Evolutionary conservation across 2,797 vertebrate genomes (phyloP), one percentile per base, ranked within the genome.

Genomic region (Sebastes diaconus): DNA sequence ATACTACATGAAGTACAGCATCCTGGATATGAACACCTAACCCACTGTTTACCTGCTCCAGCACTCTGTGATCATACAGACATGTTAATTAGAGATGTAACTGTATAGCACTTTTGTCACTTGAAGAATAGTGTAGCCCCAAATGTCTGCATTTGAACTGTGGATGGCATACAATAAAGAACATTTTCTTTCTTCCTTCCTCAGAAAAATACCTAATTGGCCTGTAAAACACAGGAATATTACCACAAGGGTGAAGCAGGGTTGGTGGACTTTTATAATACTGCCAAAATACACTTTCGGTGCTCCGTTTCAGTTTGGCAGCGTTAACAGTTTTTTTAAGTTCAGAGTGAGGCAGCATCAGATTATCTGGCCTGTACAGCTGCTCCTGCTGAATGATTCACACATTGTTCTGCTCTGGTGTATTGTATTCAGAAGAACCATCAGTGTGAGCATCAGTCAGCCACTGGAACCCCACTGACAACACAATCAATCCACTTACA

Each of bases 401-500:
- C 77, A 59, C 34, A 81, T 86, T 90, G 88, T 93, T 89, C 78
- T 84, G 84, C 74, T 81, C 68, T 75, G 61, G 24, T 78, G 68
- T 70, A 68, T 79, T 85, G 79, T 88, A 54, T 66, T 85, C 74
- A 84, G 75, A 70, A 57, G 80, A 83, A 81, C 54, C 85, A 85
- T 89, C 85, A 84, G 71, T 52, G 66, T 81, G 84, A 87, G 78
- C 87, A 88, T 90, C 90, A 85, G 75, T 86, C 73, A 80, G 73
- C 73, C 68, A 58, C 66, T 69, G 70, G 65, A 84, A 86, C 66
- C 81, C 89, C 79, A 59, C 78, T 68, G 85, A 85, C 91, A 77
- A 74, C 27, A 63, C 75, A 87, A 78, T 89, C 85, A 89, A 92
- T 91, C 87, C 86, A 87, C 80, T 91, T 90, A 89, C 84, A 87